Conservation (phyloP, 2,797 vertebrate species). For the Sciurus carolinensis region DNA sequence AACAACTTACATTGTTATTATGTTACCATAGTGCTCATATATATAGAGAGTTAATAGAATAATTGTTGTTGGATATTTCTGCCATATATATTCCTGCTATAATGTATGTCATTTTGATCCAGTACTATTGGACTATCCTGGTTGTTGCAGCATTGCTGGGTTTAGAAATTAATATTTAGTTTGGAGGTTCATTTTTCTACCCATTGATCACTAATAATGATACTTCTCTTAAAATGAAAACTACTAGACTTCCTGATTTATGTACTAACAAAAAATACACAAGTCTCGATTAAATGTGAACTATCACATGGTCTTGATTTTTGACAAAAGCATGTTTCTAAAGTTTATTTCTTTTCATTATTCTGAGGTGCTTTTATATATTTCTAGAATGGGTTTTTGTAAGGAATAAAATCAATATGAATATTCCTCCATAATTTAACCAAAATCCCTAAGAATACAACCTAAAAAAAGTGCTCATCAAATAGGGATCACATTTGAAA, state of each 20-base stretch:
- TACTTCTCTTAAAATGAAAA: not conserved
- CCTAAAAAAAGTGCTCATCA: not conserved
- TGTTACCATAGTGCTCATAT: not conserved
- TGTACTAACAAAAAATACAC: not conserved
- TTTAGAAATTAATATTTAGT: not conserved
- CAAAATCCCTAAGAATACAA: not conserved
- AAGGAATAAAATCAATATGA: not conserved
- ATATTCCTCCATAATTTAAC: not conserved
- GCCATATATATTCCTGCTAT: not conserved
- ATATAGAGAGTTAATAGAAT: not conserved
- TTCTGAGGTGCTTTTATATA: not conserved
- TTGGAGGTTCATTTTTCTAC: not conserved
- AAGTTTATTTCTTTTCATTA: not conserved
- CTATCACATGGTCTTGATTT: not conserved
- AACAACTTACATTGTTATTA: not conserved
- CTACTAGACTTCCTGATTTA: not conserved
- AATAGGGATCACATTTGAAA: not conserved
- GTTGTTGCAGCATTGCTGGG: not conserved
- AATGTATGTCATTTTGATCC: not conserved
- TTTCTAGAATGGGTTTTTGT: not conserved
- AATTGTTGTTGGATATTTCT: not conserved
- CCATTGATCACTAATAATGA: not conserved
- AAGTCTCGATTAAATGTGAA: not conserved
- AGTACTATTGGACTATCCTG: not conserved
- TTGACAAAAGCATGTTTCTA: not conserved